Conservation (phyloP, 1,140 invertebrate species). For the Araneus ventricosus region DNA sequence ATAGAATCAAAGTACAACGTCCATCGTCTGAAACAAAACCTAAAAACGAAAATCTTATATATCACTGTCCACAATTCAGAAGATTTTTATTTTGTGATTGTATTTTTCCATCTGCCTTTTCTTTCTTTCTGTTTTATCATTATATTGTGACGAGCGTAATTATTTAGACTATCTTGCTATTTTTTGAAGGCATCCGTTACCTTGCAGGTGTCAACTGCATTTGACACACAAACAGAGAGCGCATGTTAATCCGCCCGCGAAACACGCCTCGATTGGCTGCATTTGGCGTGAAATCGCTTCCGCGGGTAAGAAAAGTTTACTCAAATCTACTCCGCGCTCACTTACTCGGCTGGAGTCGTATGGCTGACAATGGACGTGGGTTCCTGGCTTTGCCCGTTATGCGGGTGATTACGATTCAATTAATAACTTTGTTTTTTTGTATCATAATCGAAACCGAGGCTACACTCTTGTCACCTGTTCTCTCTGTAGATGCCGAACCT, state of each 20-base stretch:
- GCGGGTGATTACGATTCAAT: neutral
- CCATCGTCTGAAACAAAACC: neutral
- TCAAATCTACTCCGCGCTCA: constrained; percentile 3
- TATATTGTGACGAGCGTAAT: neutral
- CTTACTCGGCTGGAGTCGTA: constrained; percentile 1
- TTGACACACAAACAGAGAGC: neutral
- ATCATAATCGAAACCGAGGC: neutral
- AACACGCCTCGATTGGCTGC: constrained; percentile 26
- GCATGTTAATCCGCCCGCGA: neutral
- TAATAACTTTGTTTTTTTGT: constrained; percentile 2
- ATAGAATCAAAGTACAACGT: neutral
- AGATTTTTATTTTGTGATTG: neutral
- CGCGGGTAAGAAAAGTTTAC: constrained; percentile 21
- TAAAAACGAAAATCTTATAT: neutral
- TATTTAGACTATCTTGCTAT: neutral
- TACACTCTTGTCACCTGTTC: neutral
- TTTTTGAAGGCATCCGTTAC: neutral
- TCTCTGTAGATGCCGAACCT: neutral
- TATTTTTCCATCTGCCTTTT: neutral
- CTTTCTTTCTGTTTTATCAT: neutral
- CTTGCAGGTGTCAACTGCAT: constrained; percentile 27
- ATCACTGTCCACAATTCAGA: neutral
- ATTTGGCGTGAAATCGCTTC: constrained; percentile 29
- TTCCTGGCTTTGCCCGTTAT: neutral
- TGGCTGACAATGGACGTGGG: constrained; percentile 7